Conservation (phyloP, 2,797 vertebrate genomes). For the Coluber constrictor region DNA sequence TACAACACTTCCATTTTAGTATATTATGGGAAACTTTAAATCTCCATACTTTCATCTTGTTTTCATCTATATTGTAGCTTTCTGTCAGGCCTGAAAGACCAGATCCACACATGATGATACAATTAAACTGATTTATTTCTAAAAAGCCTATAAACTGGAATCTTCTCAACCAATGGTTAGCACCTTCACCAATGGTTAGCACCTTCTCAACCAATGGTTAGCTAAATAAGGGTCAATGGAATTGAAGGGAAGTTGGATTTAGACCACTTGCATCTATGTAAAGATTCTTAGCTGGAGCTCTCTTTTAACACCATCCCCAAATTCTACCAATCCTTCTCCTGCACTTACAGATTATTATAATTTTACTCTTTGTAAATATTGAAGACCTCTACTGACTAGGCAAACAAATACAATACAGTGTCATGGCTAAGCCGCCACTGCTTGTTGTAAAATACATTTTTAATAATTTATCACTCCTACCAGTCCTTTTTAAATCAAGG, state of each 20-base stretch:
- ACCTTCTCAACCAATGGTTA: not conserved
- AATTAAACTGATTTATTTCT: not conserved
- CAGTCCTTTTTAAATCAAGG: not conserved
- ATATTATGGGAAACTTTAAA: not conserved
- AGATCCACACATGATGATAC: not conserved
- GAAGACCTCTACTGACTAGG: not conserved
- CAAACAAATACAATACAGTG: not conserved
- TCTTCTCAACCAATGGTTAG: not conserved
- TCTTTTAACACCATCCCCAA: not conserved
- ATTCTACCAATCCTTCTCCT: not conserved
- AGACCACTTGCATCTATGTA: not conserved
- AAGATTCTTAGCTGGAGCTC: not conserved
- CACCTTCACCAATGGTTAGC: not conserved
- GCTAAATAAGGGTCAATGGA: not conserved
- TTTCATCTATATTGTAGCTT: not conserved
- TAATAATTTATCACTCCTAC: not conserved
- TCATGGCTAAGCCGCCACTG: not conserved
- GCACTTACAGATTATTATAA: not conserved
- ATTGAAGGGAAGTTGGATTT: not conserved
- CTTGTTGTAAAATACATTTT: not conserved
- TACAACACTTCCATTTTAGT: not conserved
- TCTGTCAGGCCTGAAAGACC: not conserved
- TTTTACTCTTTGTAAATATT: conserved; percentile 14
- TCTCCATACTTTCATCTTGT: not conserved
- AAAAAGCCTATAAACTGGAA: not conserved